Percentiles rank a stretch among this genome's conserved stretches.
phyloP scores from a whole-genome alignment of 2,113 vertebrate genomes.

The Grallaria varia region DNA sequence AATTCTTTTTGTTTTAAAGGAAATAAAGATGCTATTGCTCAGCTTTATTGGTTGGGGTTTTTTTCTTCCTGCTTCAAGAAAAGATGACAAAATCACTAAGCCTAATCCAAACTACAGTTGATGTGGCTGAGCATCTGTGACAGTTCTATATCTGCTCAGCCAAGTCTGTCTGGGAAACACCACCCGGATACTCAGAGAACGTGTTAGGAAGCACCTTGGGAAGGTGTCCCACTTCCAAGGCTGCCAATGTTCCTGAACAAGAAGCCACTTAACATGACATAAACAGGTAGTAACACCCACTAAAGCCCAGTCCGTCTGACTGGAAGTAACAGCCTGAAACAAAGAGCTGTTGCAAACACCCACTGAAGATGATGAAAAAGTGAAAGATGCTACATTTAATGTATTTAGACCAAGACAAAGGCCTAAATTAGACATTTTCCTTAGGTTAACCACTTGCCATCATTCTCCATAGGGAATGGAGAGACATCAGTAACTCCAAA shows the following conservation, averaged over 20 bases:
- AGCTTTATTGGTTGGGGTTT: fast-evolving
- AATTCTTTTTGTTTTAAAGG: not conserved
- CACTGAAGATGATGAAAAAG: not conserved
- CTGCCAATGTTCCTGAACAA: not conserved
- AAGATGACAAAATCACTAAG: not conserved
- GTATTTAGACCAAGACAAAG: not conserved
- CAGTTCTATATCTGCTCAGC: not conserved
- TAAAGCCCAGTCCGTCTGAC: not conserved
- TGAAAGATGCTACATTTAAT: not conserved
- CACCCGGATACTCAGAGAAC: not conserved
- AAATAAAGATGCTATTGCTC: not conserved
- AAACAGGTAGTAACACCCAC: not conserved
- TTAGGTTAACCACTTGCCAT: not conserved
- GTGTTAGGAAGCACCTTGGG: not conserved
- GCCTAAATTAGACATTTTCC: not conserved
- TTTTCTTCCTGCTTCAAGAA: not conserved
- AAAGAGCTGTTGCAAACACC: not conserved
- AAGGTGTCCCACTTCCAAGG: not conserved
- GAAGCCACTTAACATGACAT: not conserved
- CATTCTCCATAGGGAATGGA: not conserved
- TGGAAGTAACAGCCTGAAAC: not conserved
- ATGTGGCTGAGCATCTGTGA: not conserved
- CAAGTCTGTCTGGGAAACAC: not conserved
- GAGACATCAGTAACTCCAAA: not conserved
- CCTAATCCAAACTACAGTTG: not conserved